Base-by-base conservation (phyloP, 2,797 vertebrate genomes). In the Alcedo atthis region DNA sequence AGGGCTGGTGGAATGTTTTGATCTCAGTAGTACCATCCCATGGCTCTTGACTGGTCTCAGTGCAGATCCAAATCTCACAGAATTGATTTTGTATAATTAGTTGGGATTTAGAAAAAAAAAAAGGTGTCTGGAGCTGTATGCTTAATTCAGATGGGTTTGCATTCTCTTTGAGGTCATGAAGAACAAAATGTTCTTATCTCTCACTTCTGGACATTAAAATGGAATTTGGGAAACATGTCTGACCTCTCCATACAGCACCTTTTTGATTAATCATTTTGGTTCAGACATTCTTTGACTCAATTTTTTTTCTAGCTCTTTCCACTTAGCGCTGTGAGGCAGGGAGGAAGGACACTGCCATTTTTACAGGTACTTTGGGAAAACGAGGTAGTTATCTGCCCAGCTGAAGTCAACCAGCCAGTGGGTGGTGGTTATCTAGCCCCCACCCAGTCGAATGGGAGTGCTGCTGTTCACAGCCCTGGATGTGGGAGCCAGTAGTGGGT, bases 251-350 rank as follows among this genome's bases (percentile, higher is more conserved):
- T 35, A 16, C 7, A 62, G 30, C 42, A 17, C 30, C 8, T 30
- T 51, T 37, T 16, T 30, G 24, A 30, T 62, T 24, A 45, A 18
- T 74, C 59, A 25, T 32, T 80, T 61, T 25, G 32, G 4, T 48
- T n/a, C 68, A 57, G 68, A 25, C 22, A 4, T 54, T n/a, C 8
- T 74, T 54, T 77, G 57, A 26, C 10, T 70, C 5, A 22, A 26
- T 51, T 42, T 68, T 46, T 30, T 46, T 22, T 32, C 3, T 5
- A 3, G 19, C 43, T 68, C 0, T 45, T 90, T 78, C 49, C 14
- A 1, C 49, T n/a, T 30, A n/a, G 28, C 0, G 0, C 15, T 70
- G 6, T 24, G 33, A 49, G 11, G 20, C 58, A 69, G 30, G 46
- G 24, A 48, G 49, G 40, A 64, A 32, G n/a, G 42, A 37, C 30